Percentiles rank a stretch among this genome's conserved stretches.
These are phyloP conservation scores for Xenopus tropicalis DNA, from an alignment of 2,113 vertebrate genomes.

Conservation along the genomic window UCB_Xtro_10.0 CM004445.2:4534501-4535000, in stretches of 20 bases:
- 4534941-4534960: slow-evolving; percentile 11
- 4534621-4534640: no score
- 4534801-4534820: slow-evolving; percentile 77
- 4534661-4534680: no score
- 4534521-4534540: no score
- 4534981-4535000: slow-evolving; percentile 47
- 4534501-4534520: no score
- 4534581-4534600: no score
- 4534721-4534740: slow-evolving; percentile 98
- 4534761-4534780: slow-evolving; percentile 95
- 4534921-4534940: slow-evolving; percentile 51
- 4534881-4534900: slow-evolving; percentile 54
- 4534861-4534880: slow-evolving; percentile 52
- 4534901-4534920: slow-evolving; percentile 47
- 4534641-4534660: no score
- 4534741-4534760: slow-evolving; percentile 99
- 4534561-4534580: no score
- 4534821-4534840: slow-evolving; percentile 89
- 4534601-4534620: no score
- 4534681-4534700: slow-evolving; percentile 56
- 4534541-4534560: no score
- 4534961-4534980: slow-evolving; percentile 34
- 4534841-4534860: slow-evolving; percentile 84
- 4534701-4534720: slow-evolving; percentile 96
- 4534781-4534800: slow-evolving; percentile 85